Evolutionary conservation across 2,888 invertebrate species (phyloP), one percentile per base, ranked within the genome.

Genomic region (Apamea monoglypha): DNA sequence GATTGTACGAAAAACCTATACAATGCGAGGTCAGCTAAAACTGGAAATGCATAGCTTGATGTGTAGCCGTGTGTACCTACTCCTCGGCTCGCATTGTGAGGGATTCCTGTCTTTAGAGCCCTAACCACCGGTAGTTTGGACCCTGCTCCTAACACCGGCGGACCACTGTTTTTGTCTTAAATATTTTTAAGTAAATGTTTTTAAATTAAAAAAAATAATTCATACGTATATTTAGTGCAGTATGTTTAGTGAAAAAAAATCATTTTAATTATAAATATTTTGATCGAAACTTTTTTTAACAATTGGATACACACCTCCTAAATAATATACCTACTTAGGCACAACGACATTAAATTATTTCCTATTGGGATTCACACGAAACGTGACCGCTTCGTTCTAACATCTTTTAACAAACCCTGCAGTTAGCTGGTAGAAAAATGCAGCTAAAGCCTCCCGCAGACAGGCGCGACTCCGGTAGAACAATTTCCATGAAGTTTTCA

Each of bases 391-490:
- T 21, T 66, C n/a, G 53, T 44, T 67, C 1, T 40, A 61, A 59
- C 12, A 16, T 47, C 7, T 47, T 36, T 68, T 71, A 77, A 63
- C 64, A 47, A 36, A 76, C 73, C n/a, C 10, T 63, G 66, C 67
- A 77, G 63, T 70, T 47, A 59, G 29, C 79, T 44, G 63, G 72
- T 78, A 82, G 29, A 82, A 88, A 80, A 86, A 74, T 79, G 82
- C 79, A 78, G 74, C 80, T 78, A 81, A 21, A 50, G 50, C 6
- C 50, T 50, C 18, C 5, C 4, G 18, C 18, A 50, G 50, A 53
- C 47, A 47, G 47, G 1, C 16, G 47, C 47, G 12, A 16, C 50
- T 53, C 18, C 18, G 18, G 1, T 21, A 21, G 50, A 21, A 18
- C 6, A 21, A 53, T 53, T 53, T 53, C 50, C 2, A 53, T 21